These are phyloP conservation scores for Cricetomys ansorgei DNA, from an alignment of 2,113 vertebrate genomes.

Conservation along the genomic window DNA sequence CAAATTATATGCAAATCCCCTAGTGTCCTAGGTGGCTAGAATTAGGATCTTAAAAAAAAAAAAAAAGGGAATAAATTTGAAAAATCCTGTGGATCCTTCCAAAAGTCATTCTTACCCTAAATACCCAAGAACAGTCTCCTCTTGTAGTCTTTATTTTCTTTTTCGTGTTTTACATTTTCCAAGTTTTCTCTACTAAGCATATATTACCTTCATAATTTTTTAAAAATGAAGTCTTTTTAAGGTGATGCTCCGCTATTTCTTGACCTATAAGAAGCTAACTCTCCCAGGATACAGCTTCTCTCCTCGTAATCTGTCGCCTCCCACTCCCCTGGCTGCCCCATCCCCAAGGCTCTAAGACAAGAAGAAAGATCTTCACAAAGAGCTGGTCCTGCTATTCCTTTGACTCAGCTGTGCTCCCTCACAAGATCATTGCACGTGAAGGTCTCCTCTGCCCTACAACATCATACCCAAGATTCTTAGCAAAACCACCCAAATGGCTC, in stretches of 20 bases:
- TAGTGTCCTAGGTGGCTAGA: background rate
- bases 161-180: slow-evolving; percentile 13
- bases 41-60: background rate
- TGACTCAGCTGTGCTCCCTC: background rate
- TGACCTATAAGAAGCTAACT: background rate
- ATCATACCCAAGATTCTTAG: background rate
- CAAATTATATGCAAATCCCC: too few relatives aligned
- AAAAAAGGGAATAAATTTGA: background rate
- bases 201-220: background rate
- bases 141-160: background rate
- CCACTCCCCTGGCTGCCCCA: background rate
- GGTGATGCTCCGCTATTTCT: background rate
- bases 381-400: background rate
- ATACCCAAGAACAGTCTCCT: background rate
- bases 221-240: background rate
- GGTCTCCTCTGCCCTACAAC: background rate
- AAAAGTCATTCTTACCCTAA: background rate
- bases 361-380: background rate
- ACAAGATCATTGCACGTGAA: background rate
- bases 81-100: background rate
- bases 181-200: slow-evolving; percentile 1
- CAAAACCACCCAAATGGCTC: background rate
- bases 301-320: background rate
- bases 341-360: background rate
- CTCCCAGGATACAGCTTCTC: background rate